Evolutionary conservation across 2,888 invertebrate genomes (phyloP).

Genomic region (Pollenia amentaria): DNA sequence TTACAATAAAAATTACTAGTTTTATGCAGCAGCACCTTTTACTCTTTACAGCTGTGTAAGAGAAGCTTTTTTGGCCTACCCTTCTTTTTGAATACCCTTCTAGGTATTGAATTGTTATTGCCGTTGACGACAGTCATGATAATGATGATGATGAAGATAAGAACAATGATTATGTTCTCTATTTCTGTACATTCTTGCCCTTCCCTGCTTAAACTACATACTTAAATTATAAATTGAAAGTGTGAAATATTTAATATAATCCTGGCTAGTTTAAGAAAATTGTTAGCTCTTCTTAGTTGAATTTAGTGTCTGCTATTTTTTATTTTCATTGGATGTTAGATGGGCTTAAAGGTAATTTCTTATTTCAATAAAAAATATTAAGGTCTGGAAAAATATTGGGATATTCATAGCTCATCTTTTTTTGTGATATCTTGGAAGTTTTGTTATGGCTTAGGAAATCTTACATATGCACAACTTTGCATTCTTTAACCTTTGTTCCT

Average conservation of each 20-base stretch:
- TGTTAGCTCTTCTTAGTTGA: neutral
- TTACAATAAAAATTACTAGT: slow-evolving; percentile 35
- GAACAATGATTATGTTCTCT: slow-evolving; percentile 34
- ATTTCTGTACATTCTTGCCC: slow-evolving; percentile 30
- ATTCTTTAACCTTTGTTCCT: too few relatives aligned
- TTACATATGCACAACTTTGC: too few relatives aligned
- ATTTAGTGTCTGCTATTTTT: slow-evolving; percentile 10
- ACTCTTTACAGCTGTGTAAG: slow-evolving; percentile 45
- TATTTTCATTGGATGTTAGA: slow-evolving; percentile 15
- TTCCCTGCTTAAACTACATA: slow-evolving; percentile 4
- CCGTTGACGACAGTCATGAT: neutral
- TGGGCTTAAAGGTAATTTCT: neutral
- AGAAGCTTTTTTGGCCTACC: slow-evolving; percentile 12
- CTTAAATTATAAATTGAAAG: slow-evolving; percentile 64
- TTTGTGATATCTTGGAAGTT: too few relatives aligned
- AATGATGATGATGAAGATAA: slow-evolving; percentile 16
- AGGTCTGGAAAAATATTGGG: too few relatives aligned
- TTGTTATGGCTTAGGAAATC: too few relatives aligned
- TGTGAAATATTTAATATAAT: slow-evolving; percentile 60
- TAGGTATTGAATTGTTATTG: slow-evolving; percentile 40
- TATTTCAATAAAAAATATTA: neutral
- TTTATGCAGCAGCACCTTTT: slow-evolving; percentile 35
- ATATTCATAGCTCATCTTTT: too few relatives aligned
- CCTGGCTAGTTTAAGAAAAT: slow-evolving; percentile 20
- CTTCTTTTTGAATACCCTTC: neutral